Evolutionary conservation across 2,113 vertebrate species (phyloP).

Genomic region (Myiagra hebetior): DNA sequence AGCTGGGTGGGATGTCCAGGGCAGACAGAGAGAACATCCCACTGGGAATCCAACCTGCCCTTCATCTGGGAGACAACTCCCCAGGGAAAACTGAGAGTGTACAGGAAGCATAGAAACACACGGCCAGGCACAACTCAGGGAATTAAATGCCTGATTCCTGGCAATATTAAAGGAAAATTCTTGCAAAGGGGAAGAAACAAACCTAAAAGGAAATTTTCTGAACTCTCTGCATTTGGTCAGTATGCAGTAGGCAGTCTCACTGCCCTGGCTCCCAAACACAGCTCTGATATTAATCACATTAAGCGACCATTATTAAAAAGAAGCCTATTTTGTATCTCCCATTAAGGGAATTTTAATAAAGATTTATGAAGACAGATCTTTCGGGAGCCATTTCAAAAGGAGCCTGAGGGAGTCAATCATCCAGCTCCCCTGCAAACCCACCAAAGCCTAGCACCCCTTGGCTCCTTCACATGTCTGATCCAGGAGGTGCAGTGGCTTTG

Average conservation of each 20-base stretch:
- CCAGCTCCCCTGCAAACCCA: not conserved
- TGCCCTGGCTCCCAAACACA: not conserved
- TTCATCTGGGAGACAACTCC: not conserved
- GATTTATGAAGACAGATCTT: not conserved
- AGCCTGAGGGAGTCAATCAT: not conserved
- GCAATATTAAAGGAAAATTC: not conserved
- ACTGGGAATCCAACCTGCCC: not conserved
- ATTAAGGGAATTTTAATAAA: not conserved
- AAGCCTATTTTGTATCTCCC: not conserved
- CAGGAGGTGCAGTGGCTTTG: not conserved
- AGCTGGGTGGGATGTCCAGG: not conserved
- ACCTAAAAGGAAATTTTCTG: not conserved
- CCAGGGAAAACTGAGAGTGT: not conserved
- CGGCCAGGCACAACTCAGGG: not conserved
- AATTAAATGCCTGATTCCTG: not conserved
- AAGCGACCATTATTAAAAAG: not conserved
- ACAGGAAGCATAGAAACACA: not conserved
- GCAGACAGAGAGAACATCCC: not conserved
- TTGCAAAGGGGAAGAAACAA: not conserved
- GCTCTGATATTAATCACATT: not conserved
- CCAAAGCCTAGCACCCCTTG: not conserved
- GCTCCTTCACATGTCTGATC: not conserved
- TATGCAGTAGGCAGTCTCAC: not conserved
- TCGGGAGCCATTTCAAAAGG: not conserved
- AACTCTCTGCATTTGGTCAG: not conserved